Conservation (phyloP, 2,797 vertebrate genomes). For the Tympanoctomys barrerae region DNA sequence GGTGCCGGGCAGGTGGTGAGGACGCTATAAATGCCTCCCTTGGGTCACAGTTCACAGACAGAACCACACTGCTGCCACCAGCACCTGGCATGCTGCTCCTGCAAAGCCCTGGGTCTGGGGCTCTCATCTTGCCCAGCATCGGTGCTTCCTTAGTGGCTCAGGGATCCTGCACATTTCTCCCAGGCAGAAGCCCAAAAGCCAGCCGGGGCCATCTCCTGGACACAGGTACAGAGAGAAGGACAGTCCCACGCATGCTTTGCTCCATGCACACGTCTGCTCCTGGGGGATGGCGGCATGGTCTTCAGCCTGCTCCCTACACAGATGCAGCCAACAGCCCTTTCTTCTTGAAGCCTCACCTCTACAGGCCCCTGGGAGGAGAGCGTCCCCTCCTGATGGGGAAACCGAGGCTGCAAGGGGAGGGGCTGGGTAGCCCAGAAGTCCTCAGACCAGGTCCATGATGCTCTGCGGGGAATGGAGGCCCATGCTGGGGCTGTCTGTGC, state of each 20-base stretch:
- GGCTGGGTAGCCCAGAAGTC: rapidly evolving
- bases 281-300: rapidly evolving
- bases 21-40: not conserved
- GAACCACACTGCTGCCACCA: rapidly evolving
- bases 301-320: rapidly evolving
- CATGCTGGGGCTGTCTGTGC: not conserved
- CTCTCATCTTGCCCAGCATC: rapidly evolving
- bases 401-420: no score
- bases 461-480: not conserved
- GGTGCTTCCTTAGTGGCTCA: not conserved
- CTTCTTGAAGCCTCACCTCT: not conserved
- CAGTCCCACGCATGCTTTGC: rapidly evolving
- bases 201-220: no score
- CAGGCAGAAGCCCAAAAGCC: not conserved
- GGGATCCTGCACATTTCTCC: not conserved
- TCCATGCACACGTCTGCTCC: rapidly evolving
- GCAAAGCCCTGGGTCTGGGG: no score
- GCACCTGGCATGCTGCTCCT: not conserved
- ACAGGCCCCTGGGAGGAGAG: not conserved
- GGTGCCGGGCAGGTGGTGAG: not conserved
- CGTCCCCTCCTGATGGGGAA: not conserved
- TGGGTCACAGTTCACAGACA: not conserved
- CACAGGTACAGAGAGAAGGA: not conserved
- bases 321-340: rapidly evolving
- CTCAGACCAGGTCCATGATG: no score